These are phyloP conservation scores for Oligia fasciuncula DNA, from an alignment of 2,888 invertebrate species.

Conservation along the genomic window DNA sequence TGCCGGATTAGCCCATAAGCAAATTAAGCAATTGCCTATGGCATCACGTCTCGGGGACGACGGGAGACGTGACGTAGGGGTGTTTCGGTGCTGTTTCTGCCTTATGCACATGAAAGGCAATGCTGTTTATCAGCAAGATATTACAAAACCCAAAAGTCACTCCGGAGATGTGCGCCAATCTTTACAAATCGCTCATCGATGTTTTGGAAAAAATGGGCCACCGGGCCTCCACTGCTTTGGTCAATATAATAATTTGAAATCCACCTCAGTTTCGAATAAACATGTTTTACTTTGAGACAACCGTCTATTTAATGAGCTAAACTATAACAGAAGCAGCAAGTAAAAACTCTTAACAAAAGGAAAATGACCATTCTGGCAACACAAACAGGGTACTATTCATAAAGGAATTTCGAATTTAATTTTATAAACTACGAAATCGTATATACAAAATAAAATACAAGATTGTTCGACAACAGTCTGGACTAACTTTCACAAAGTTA, in stretches of 20 bases:
- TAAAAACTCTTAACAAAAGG: not conserved
- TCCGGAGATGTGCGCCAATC: too few relatives aligned
- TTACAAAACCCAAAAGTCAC: too few relatives aligned
- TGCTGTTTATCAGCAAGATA: too few relatives aligned
- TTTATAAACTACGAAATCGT: slow-evolving; percentile 57
- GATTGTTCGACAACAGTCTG: slow-evolving; percentile 60
- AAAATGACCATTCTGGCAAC: slow-evolving; percentile 4
- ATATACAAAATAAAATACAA: slow-evolving; percentile 63
- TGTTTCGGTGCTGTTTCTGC: too few relatives aligned
- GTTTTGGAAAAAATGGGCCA: not conserved
- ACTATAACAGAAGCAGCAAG: not conserved
- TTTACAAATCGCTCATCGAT: too few relatives aligned
- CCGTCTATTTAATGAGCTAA: not conserved
- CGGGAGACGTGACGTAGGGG: too few relatives aligned
- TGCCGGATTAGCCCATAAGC: too few relatives aligned
- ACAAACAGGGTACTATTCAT: slow-evolving; percentile 24
- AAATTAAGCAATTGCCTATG: too few relatives aligned
- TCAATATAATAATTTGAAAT: not conserved
- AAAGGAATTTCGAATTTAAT: slow-evolving; percentile 51
- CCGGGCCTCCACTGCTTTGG: not conserved
- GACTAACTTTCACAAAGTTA: slow-evolving; percentile 43
- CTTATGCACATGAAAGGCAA: too few relatives aligned
- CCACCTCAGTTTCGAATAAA: not conserved
- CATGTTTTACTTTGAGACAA: not conserved
- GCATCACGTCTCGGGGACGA: too few relatives aligned